Evolutionary conservation across 2,797 vertebrate genomes (phyloP), one percentile per base, ranked within the genome.

Genomic region (Cirrhinus mrigala): DNA sequence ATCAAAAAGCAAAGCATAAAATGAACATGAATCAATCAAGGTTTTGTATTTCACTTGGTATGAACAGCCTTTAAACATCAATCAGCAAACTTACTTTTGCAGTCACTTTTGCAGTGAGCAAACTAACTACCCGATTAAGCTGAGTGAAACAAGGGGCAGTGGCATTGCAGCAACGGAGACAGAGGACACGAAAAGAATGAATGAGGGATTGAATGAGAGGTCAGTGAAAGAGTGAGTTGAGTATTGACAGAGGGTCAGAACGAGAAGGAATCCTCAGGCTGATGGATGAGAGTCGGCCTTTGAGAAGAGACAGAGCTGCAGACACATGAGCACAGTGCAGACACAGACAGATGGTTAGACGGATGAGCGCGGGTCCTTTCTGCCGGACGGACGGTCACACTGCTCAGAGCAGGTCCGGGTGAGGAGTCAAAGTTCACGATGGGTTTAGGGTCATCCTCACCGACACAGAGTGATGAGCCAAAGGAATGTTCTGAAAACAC

Each of bases 381-480:
- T 33, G 22, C 74, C 14, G 66, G 83, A 24, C 68, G 24, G 33
- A 46, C 1, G 79, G 58, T 70, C 62, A 56, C 56, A 64, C 16
- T 77, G 52, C 69, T 86, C 56, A 50, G 62, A 82, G 52, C 29
- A 24, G 66, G 80, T 60, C 56, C 24, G 29, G 70, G 71, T 27
- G 64, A 66, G 80, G 83, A 74, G 86, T 89, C 87, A 88, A 50
- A 80, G 88, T 89, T 89, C 88, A 88, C 12, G 29, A 33, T 68
- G 87, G 79, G 89, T 89, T 88, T 89, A 83, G 87, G 87, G 87
- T 87, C 85, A 52, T 54, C n/a, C 78, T 81, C 56, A 81, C 46
- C 10, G 87, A 89, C 85, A 81, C 75, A 87, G 87, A 89, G 66
- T 77, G 87, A 89, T 89, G 89, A 89, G 85, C 24, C 62, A 44